Conservation (phyloP, 2,113 vertebrate genomes). For the Thinocorus orbignyianus region DNA sequence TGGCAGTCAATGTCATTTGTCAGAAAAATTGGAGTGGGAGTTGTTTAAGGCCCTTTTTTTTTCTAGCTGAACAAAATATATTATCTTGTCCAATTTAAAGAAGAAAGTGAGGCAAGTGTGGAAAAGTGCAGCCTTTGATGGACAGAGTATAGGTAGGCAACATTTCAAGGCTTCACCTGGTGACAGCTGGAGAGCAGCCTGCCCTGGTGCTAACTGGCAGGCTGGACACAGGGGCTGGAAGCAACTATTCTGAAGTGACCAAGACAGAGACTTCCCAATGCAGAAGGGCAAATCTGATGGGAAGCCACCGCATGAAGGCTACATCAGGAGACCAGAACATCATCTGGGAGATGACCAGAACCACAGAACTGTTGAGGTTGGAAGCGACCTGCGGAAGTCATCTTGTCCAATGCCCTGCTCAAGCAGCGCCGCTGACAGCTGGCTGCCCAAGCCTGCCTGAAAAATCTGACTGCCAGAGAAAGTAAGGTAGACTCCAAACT, state of each 20-base stretch:
- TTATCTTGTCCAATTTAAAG: background rate
- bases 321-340: background rate
- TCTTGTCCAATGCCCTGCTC: background rate
- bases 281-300: background rate
- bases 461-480: background rate
- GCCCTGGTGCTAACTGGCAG: fast-evolving
- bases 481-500: background rate
- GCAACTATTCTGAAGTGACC: fast-evolving
- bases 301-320: background rate
- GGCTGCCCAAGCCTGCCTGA: background rate
- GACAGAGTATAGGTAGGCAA: background rate
- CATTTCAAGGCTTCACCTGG: background rate
- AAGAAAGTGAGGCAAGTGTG: background rate
- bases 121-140: background rate
- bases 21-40: background rate
- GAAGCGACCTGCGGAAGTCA: background rate
- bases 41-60: background rate
- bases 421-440: fast-evolving
- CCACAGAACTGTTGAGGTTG: background rate
- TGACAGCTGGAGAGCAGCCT: background rate
- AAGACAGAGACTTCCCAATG: background rate
- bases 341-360: background rate
- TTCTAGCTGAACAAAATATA: background rate
- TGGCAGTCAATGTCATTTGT: background rate
- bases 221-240: background rate